phyloP scores from a whole-genome alignment of 2,797 vertebrate species.

The Myotis daubentonii region DNA sequence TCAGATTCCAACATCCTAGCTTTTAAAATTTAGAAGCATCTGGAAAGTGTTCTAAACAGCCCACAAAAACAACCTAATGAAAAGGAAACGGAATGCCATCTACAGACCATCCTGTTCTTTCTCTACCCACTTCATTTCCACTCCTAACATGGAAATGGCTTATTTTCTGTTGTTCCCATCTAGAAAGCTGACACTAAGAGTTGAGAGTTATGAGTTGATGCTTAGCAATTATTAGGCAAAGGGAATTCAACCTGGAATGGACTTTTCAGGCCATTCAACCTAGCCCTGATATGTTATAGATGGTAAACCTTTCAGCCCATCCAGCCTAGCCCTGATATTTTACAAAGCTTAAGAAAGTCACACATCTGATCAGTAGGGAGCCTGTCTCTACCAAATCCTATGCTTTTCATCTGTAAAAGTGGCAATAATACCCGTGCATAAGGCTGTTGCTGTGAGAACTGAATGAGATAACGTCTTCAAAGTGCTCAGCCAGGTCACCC shows the following conservation, averaged over 20 bases:
- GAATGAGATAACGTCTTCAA: not conserved
- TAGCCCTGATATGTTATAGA: not conserved
- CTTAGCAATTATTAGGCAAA: not conserved
- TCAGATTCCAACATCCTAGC: not conserved
- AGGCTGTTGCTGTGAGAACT: not conserved
- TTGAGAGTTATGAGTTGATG: not conserved
- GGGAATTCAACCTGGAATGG: not conserved
- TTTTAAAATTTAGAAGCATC: not conserved
- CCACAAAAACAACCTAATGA: not conserved
- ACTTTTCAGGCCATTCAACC: not conserved
- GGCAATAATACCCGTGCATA: not conserved
- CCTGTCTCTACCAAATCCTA: not conserved
- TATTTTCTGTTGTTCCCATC: not conserved
- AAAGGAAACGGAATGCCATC: not conserved
- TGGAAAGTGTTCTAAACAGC: not conserved
- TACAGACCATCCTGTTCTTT: not conserved
- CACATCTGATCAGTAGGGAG: not conserved
- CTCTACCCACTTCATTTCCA: not conserved
- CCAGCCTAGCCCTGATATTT: not conserved
- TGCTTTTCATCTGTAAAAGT: not conserved
- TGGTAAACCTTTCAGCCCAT: not conserved
- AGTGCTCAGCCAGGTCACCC: not conserved
- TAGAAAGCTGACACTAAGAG: not conserved
- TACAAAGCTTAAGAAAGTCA: not conserved
- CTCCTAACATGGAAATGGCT: conserved; percentile 39